These are phyloP conservation scores for Narcine bancroftii DNA, from an alignment of 2,113 vertebrate species.

Conservation along the genomic window DNA sequence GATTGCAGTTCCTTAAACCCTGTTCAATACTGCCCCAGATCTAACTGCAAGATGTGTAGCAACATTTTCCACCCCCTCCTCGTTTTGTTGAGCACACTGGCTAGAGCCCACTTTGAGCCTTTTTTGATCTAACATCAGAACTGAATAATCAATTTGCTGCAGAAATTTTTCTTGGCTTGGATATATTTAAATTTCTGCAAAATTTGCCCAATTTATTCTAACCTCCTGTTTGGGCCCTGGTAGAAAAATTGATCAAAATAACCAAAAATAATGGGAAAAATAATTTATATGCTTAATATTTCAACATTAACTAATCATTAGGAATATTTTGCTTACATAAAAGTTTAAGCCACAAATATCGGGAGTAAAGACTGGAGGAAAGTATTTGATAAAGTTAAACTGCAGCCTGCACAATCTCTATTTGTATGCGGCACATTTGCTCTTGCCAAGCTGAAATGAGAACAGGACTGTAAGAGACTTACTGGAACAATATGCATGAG, in stretches of 20 bases:
- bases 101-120: neutral
- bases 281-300: neutral
- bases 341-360: neutral
- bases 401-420: neutral
- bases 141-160: neutral
- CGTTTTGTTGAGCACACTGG: neutral
- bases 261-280: neutral
- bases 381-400: neutral
- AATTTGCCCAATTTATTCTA: neutral
- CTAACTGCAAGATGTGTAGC: neutral
- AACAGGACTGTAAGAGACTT: slow-evolving; percentile 22
- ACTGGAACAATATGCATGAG: neutral
- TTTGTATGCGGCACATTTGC: neutral
- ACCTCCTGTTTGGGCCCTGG: too few relatives aligned
- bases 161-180: neutral
- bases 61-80: neutral
- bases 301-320: neutral
- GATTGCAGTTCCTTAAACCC: neutral
- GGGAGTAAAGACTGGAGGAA: neutral
- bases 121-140: neutral
- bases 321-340: neutral
- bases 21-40: neutral
- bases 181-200: neutral
- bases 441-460: slow-evolving; percentile 26
- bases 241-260: neutral